Evolutionary conservation across 2,113 vertebrate genomes (phyloP), one percentile per base, ranked within the genome.

Genomic region (Boulengeromyrus knoepffleri): DNA sequence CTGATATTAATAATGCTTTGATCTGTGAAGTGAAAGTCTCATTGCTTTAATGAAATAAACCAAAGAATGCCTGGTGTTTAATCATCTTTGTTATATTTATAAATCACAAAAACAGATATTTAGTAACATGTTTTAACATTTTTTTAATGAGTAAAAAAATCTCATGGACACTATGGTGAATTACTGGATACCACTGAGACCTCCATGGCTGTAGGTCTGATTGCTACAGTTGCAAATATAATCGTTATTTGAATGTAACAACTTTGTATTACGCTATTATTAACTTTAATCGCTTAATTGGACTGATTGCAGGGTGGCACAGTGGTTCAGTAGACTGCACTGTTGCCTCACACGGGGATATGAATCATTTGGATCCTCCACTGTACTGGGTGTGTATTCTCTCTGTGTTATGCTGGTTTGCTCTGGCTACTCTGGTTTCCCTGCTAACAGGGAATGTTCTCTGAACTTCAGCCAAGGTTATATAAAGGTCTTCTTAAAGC

Each of bases 1-100:
- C 12, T 83, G 83, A 89, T 53, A 39, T 31, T 84, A 89, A 83
- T 89, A 56, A 56, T 56, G 53, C 53, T 56, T 56, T 56, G 53
- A 56, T 56, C 53, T 56, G 19, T 21, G 53, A 56, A 56, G 53
- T 58, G 56, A 58, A 24, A 24, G 21, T 58, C 56, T 24, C 21
- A 58, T 24, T 24, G 21, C 0, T 24, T 58, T 24, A 58, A 89
- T 84, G 83, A 27, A 66, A 27, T 66, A 66, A 66, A 13, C n/a
- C 1, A n/a, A 62, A 62, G 24, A 62, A n/a, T n/a, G 24, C 24
- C 58, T 62, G 24, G 7, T 62, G 24, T n/a, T 10, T 27, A 62
- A n/a, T 62, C 24, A 62, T 62, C 24, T 62, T 62, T 62, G 58
- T 62, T 62, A 8, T 62, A 62, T 62, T 62, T 10, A n/a, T 62